phyloP scores from a whole-genome alignment of 2,888 invertebrate genomes.

The Drosophila leonis region DNA sequence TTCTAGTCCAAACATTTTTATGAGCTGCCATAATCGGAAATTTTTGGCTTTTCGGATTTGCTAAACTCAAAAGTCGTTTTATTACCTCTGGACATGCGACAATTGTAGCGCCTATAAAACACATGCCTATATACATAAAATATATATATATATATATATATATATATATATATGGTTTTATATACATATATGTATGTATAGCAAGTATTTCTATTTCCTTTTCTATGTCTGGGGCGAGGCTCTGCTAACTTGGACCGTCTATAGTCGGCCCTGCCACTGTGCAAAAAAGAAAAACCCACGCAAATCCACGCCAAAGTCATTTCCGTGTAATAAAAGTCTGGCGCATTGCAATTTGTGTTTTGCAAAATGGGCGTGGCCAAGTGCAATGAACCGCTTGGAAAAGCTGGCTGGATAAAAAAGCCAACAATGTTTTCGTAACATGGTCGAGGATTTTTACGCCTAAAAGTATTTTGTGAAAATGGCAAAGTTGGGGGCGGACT shows the following conservation, averaged over 20 bases:
- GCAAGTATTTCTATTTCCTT: constrained; percentile 31
- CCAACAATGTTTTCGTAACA: constrained; percentile 49
- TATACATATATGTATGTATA: background rate
- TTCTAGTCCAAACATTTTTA: constrained; percentile 58
- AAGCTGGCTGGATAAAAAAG: constrained; percentile 25
- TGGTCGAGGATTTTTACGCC: constrained; percentile 47
- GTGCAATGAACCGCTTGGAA: constrained; percentile 69
- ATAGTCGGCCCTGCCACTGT: constrained; percentile 12
- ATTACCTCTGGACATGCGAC: constrained; percentile 71
- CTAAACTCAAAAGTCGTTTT: constrained; percentile 36
- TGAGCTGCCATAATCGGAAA: constrained; percentile 72
- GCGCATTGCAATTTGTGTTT: constrained; percentile 62
- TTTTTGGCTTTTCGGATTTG: constrained; percentile 52
- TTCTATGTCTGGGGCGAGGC: constrained; percentile 22
- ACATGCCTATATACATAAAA: background rate
- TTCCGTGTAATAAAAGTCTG: constrained; percentile 73
- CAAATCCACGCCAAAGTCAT: constrained; percentile 56
- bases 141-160: background rate
- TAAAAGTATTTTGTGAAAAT: constrained; percentile 48
- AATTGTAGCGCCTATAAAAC: constrained; percentile 42
- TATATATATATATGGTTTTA: background rate
- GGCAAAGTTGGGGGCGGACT: constrained; percentile 10
- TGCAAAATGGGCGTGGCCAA: constrained; percentile 18
- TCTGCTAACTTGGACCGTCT: constrained; percentile 37
- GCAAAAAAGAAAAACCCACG: constrained; percentile 19